phyloP scores from a whole-genome alignment of 1,140 invertebrate genomes.

The Eubasilissa regina region DNA sequence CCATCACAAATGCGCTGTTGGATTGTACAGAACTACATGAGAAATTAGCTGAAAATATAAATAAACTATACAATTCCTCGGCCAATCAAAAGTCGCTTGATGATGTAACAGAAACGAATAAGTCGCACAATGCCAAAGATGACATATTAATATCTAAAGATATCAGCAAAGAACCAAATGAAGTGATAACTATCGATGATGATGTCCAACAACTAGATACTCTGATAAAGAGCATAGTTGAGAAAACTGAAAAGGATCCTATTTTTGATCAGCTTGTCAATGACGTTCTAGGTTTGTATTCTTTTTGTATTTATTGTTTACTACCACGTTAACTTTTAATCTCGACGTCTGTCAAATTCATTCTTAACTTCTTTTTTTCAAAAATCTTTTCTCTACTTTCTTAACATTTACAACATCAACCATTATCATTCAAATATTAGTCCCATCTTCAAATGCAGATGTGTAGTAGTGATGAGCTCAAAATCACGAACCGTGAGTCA shows the following conservation, averaged over 20 bases:
- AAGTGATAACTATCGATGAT: slow-evolving; percentile 47
- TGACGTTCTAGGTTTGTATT: slow-evolving; percentile 48
- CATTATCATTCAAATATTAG: no score
- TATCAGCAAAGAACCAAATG: slow-evolving; percentile 11
- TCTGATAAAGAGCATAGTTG: slow-evolving; percentile 54
- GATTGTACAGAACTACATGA: slow-evolving; percentile 56
- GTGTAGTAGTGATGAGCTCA: no score
- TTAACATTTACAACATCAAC: no score
- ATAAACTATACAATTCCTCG: slow-evolving; percentile 42
- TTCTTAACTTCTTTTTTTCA: no score
- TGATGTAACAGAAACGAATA: background rate
- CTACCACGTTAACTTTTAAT: no score
- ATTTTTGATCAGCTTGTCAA: slow-evolving; percentile 56
- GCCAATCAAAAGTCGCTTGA: slow-evolving; percentile 7
- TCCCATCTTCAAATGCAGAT: no score
- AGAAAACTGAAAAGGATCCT: slow-evolving; percentile 58
- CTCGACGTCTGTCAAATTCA: no score
- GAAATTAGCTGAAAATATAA: slow-evolving; percentile 57
- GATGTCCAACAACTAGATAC: slow-evolving; percentile 38
- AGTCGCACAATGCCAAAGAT: background rate
- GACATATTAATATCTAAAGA: background rate
- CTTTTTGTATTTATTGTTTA: background rate
- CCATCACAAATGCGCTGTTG: slow-evolving; percentile 51
- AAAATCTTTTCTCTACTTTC: no score
- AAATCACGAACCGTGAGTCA: no score